Conservation (phyloP, 2,113 vertebrate genomes). For the Chascanopsetta lugubris region DNA sequence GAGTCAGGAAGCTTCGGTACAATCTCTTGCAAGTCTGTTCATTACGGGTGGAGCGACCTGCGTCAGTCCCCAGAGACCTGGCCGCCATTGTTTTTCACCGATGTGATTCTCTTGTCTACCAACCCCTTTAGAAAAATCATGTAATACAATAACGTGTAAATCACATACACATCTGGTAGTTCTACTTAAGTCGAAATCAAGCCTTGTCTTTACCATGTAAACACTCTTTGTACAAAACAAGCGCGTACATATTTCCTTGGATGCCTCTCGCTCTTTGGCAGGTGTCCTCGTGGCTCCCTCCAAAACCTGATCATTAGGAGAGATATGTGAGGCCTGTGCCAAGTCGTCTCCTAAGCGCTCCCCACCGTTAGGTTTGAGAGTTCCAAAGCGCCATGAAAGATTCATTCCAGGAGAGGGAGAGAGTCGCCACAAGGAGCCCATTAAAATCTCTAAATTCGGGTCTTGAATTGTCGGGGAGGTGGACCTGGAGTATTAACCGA, state of each 20-base stretch:
- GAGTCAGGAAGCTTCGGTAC: slow-evolving; percentile 18
- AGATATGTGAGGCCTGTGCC: slow-evolving; percentile 45
- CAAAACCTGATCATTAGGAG: slow-evolving; percentile 67
- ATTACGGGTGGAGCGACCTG: too few species aligned
- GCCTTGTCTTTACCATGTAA: background rate
- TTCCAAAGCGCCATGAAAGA: slow-evolving; percentile 64
- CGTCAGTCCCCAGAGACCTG: slow-evolving; percentile 2
- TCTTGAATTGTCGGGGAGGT: slow-evolving; percentile 37
- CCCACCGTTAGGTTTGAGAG: slow-evolving; percentile 25
- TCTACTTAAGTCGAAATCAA: background rate
- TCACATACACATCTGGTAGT: background rate
- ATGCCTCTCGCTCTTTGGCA: slow-evolving; percentile 34
- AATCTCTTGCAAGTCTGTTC: slow-evolving; percentile 31
- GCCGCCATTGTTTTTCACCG: background rate
- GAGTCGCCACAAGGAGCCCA: slow-evolving; percentile 49
- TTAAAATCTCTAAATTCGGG: slow-evolving; percentile 56
- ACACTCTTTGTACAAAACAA: slow-evolving; percentile 1
- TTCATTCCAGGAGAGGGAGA: slow-evolving; percentile 47
- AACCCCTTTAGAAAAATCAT: background rate
- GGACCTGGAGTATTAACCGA: slow-evolving; percentile 36
- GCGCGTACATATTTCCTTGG: slow-evolving; percentile 14
- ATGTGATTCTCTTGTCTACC: background rate
- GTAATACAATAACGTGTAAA: background rate
- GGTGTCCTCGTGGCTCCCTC: slow-evolving; percentile 34
- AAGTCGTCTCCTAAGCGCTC: slow-evolving; percentile 50